Percentiles rank a stretch among this genome's conserved stretches.
phyloP scores from a whole-genome alignment of 2,797 vertebrate genomes.

The Thripadectes ignobilis region DNA sequence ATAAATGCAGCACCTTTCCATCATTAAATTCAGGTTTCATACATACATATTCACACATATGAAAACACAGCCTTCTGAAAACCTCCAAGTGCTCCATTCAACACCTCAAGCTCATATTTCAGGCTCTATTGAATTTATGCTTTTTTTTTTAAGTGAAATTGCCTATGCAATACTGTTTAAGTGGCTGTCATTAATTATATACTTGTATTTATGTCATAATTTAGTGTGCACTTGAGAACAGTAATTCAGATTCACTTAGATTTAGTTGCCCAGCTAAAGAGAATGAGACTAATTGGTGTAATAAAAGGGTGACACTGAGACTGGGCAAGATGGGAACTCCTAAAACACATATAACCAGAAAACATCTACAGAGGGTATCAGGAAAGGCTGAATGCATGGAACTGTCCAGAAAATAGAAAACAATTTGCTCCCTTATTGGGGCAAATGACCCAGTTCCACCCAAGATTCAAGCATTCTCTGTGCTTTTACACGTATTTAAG shows the following conservation, averaged over 20 bases:
- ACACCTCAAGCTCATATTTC: background rate
- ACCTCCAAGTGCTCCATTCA: background rate
- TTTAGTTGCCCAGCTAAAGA: background rate
- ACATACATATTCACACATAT: background rate
- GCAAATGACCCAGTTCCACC: background rate
- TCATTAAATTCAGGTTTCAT: background rate
- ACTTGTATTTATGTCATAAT: constrained; percentile 18
- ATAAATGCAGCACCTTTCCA: background rate
- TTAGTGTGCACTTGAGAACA: constrained; percentile 26
- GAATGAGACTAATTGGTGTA: background rate
- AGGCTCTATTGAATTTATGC: background rate
- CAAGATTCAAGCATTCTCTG: background rate
- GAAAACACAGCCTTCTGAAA: background rate
- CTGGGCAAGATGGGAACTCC: background rate
- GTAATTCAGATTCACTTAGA: constrained; percentile 3
- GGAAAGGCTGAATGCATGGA: background rate
- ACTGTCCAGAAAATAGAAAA: background rate
- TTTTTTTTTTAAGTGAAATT: background rate
- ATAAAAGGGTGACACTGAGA: background rate
- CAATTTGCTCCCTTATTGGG: background rate
- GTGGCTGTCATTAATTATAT: constrained; percentile 21
- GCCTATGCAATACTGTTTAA: background rate
- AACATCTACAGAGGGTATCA: background rate
- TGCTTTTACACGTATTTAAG: background rate
- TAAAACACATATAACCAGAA: background rate